Percentiles rank a stretch among this genome's conserved stretches.
phyloP scores from a whole-genome alignment of 2,888 invertebrate species.

The Acholoe squamosa region DNA sequence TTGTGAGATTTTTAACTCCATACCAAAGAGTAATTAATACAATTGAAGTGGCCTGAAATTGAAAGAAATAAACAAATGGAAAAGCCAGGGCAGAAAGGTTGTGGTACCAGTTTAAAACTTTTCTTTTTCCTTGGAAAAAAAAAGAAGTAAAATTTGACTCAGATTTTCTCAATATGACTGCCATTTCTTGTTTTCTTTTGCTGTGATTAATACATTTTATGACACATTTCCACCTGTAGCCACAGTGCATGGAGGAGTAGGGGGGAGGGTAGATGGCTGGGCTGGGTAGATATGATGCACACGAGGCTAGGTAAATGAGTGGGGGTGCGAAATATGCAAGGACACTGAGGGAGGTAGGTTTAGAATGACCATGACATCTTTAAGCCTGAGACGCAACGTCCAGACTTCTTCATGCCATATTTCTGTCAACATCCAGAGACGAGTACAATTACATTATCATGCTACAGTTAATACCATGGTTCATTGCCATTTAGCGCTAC shows the following conservation, averaged over 20 bases:
- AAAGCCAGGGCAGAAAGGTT: too few relatives aligned
- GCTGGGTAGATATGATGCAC: slow-evolving; percentile 58
- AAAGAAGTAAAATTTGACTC: too few relatives aligned
- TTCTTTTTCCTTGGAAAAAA: too few relatives aligned
- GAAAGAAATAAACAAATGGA: too few relatives aligned
- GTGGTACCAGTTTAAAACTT: too few relatives aligned
- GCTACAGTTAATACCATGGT: slow-evolving; percentile 57
- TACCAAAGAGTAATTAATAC: too few relatives aligned
- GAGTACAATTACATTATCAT: slow-evolving; percentile 52
- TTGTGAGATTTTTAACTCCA: too few relatives aligned
- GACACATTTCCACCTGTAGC: not conserved
- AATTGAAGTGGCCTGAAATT: too few relatives aligned
- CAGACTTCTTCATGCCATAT: slow-evolving; percentile 62
- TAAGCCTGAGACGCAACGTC: slow-evolving; percentile 58
- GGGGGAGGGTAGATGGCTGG: not conserved
- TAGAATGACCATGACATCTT: slow-evolving; percentile 61
- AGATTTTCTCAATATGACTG: too few relatives aligned
- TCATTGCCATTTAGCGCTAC: not conserved
- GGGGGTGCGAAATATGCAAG: slow-evolving; percentile 18
- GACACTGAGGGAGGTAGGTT: slow-evolving; percentile 45
- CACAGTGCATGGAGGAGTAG: not conserved
- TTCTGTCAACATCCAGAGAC: slow-evolving; percentile 50
- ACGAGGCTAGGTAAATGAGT: slow-evolving; percentile 36
- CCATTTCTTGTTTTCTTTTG: too few relatives aligned
- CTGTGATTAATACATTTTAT: too few relatives aligned